Evolutionary conservation across 2,888 invertebrate genomes (phyloP), one percentile per base, ranked within the genome.

Genomic region (Mesorhabditis belari): DNA sequence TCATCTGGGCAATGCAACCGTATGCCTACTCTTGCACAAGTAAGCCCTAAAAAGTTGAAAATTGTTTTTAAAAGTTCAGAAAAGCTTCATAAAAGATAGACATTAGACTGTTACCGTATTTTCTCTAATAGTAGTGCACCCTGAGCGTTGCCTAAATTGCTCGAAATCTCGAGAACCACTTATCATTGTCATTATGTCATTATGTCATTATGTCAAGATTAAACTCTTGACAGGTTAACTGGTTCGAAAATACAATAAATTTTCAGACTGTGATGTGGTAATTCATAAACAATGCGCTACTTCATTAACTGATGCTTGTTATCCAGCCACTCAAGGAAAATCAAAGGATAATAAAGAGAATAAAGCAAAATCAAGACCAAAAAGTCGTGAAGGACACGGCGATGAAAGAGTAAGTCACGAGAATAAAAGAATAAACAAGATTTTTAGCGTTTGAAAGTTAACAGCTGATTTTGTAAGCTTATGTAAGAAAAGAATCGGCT

Each of bases 21-120:
- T 95, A 96, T 84, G 95, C 94, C 61, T 94, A 90, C 86, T 90
- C 92, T 80, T 98, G 96, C 84, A 87, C 89, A 81, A 89, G 94
- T 92, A 84, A 69, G n/a, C n/a, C n/a, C n/a, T n/a, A n/a, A n/a
- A n/a, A n/a, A n/a, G 75, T 68, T 6, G 2, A 12, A 50, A 17
- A 2, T n/a, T 25, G 26, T 58, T 53, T n/a, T 9, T 1, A 17
- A 9, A 1, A 55, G 9, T 26, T 55, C 2, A 6, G 21, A 52
- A 52, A 6, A 12, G n/a, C n/a, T n/a, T n/a, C n/a, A n/a, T n/a
- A n/a, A n/a, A n/a, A n/a, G n/a, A n/a, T n/a, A n/a, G n/a, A n/a
- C n/a, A n/a, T n/a, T n/a, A n/a, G n/a, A n/a, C n/a, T n/a, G n/a
- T n/a, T n/a, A n/a, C n/a, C n/a, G n/a, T n/a, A n/a, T n/a, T n/a